phyloP scores from a whole-genome alignment of 2,888 invertebrate species.

The Xestia xanthographa region DNA sequence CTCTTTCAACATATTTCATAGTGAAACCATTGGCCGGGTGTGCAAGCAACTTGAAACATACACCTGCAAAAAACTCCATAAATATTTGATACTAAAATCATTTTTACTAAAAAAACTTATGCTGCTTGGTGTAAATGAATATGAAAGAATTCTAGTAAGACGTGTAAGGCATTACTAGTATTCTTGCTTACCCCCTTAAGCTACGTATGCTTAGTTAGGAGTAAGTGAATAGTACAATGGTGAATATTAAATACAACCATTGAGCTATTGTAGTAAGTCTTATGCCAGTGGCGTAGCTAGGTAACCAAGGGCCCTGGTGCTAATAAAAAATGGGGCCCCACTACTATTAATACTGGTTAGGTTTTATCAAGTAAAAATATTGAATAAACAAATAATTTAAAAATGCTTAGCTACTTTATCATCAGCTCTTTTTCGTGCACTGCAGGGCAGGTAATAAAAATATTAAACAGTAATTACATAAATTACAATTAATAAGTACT shows the following conservation, averaged over 20 bases:
- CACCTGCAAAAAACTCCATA: slow-evolving; percentile 21
- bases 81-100: not conserved
- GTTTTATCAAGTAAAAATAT: too few relatives aligned
- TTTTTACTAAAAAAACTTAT: not conserved
- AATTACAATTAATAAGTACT: too few relatives aligned
- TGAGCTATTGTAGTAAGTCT: not conserved
- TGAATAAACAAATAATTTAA: too few relatives aligned
- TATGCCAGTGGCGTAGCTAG: too few relatives aligned
- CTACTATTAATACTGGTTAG: too few relatives aligned
- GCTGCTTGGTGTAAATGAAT: slow-evolving; percentile 24
- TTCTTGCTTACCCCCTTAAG: not conserved
- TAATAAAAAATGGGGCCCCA: too few relatives aligned
- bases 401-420: too few relatives aligned
- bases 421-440: too few relatives aligned
- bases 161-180: not conserved
- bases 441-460: too few relatives aligned
- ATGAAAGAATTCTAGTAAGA: not conserved
- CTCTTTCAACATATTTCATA: slow-evolving; percentile 44
- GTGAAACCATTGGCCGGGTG: slow-evolving; percentile 56
- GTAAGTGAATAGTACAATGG: slow-evolving; percentile 5
- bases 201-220: not conserved
- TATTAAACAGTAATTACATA: too few relatives aligned
- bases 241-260: slow-evolving; percentile 2
- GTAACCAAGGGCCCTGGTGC: too few relatives aligned
- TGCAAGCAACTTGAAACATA: slow-evolving; percentile 41